Evolutionary conservation across 2,797 vertebrate genomes (phyloP).

Genomic region (Poecilia picta): DNA sequence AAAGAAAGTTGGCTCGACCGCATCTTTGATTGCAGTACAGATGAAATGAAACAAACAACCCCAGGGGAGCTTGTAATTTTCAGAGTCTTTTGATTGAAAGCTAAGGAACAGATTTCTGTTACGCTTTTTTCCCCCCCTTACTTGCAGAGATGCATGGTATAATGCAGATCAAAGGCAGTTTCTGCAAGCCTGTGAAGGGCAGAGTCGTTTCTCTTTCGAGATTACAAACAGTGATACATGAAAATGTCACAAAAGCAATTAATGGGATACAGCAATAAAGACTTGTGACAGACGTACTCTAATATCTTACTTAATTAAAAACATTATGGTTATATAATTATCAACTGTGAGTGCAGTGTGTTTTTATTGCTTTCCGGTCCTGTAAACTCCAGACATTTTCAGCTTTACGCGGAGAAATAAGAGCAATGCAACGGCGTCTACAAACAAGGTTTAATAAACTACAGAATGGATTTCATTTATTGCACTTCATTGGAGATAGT

Average conservation of each 20-base stretch:
- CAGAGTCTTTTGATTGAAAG: conserved; percentile 43
- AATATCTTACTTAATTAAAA: conserved; percentile 54
- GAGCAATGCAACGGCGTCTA: conserved; percentile 24
- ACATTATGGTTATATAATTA: conserved; percentile 39
- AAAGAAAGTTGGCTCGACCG: conserved; percentile 43
- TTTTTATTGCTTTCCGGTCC: conserved; percentile 41
- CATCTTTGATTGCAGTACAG: conserved; percentile 53
- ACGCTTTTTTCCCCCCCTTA: not conserved
- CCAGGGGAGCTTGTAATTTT: conserved; percentile 54
- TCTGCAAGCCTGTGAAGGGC: conserved; percentile 12
- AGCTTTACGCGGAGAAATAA: conserved; percentile 25
- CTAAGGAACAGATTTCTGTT: conserved; percentile 41
- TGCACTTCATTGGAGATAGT: not conserved
- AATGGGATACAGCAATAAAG: conserved; percentile 47
- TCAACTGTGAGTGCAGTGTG: conserved; percentile 19
- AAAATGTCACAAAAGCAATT: conserved; percentile 34
- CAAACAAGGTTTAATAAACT: conserved; percentile 42
- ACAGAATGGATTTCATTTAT: conserved; percentile 34
- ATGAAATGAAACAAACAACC: conserved; percentile 71
- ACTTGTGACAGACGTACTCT: conserved; percentile 19
- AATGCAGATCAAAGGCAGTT: conserved; percentile 41
- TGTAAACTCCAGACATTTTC: conserved; percentile 33
- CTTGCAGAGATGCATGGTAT: conserved; percentile 20
- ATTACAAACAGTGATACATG: conserved; percentile 33
- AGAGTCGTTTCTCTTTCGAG: conserved; percentile 14